Percentiles rank a stretch among this genome's conserved stretches.
These are phyloP conservation scores for Promerops cafer DNA, from an alignment of 2,113 vertebrate genomes.

Conservation along the genomic window DNA sequence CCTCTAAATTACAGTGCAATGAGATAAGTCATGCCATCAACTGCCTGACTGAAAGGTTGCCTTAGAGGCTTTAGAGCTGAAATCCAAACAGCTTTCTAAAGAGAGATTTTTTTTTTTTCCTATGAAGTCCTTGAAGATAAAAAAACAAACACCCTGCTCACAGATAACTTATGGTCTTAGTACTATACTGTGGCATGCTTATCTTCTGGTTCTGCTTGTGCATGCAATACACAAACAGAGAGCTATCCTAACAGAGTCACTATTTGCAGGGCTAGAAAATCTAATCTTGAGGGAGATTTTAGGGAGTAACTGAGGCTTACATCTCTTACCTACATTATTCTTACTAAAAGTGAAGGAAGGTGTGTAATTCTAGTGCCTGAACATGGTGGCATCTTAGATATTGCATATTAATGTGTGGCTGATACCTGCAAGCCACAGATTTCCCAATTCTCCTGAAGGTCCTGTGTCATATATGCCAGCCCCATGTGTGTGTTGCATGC, in stretches of 20 bases:
- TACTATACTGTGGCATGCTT: not conserved
- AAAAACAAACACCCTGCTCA: not conserved
- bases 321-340: not conserved
- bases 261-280: not conserved
- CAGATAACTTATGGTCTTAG: not conserved
- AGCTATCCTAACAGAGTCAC: not conserved
- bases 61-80: not conserved
- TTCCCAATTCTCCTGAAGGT: not conserved
- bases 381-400: not conserved
- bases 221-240: not conserved
- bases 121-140: not conserved
- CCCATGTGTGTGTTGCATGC: accelerated
- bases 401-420: accelerated
- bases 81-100: not conserved
- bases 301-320: not conserved
- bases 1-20: not conserved
- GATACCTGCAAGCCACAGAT: not conserved
- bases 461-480: not conserved
- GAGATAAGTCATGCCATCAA: not conserved
- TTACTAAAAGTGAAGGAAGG: not conserved
- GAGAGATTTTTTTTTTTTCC: not conserved
- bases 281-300: not conserved
- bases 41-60: not conserved
- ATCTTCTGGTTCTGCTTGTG: not conserved
- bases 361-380: not conserved